Evolutionary conservation across 2,888 invertebrate genomes (phyloP), one percentile per base, ranked within the genome.

Genomic region (Agonopterix subpropinquella): DNA sequence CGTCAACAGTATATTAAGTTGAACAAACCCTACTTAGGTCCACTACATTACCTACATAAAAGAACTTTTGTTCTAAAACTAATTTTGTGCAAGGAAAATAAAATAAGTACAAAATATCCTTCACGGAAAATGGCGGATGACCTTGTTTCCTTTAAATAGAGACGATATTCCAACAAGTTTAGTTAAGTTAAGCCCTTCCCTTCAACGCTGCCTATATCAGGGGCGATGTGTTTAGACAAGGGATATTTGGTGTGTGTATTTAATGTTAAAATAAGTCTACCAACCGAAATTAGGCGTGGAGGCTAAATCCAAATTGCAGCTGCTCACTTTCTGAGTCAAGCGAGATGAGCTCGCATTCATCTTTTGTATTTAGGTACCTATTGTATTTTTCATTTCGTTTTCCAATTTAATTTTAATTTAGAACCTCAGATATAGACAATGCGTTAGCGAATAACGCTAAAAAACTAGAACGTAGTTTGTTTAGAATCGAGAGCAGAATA

Each of bases 251-350:
- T 74, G 71, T 79, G 83, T 85, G 80, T 84, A 84, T 85, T 85
- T 81, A 84, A 82, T 85, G 85, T 85, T 87, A 80, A 82, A 87
- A 82, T 86, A 86, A 85, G 84, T 82, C 83, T 80, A 73, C 81
- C 77, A 73, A 81, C 80, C 78, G 77, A 86, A 85, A 84, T 87
- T 84, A 85, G 83, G 85, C 83, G 80, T 78, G 78, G 80, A 84
- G 73, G 71, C 73, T 83, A 83, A 86, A 80, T 81, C 80, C 77
- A 77, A 81, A 82, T 76, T 75, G 83, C 85, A 86, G 86, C 84
- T 86, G 85, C 78, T 82, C 73, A 72, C 64, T 73, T 70, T 65
- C 59, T 47, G 55, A 59, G 46, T 42, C 49, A 54, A 39, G 10
- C 50, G 52, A 46, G 55, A 51, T 42, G 48, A 47, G 53, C 51